Percentiles rank a stretch among this genome's conserved stretches.
phyloP scores from a whole-genome alignment of 92 coral and sea anemone genomes.

The Epizoanthus scotinus region DNA sequence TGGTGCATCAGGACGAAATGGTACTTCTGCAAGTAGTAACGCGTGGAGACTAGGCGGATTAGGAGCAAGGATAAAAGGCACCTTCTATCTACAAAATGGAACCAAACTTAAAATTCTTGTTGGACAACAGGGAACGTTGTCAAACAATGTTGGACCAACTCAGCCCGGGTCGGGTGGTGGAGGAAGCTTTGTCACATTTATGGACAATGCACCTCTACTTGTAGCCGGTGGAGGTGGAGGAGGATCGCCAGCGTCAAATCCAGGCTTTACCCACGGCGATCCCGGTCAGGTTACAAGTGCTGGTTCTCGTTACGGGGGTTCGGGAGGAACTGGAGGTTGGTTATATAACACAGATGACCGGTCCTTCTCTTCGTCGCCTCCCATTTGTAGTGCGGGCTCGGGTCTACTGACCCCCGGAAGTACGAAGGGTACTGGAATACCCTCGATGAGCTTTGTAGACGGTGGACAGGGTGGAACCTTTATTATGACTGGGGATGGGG shows the following conservation, averaged over 20 bases:
- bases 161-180: constrained; percentile 89
- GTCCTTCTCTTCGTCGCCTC: constrained; percentile 9
- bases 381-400: constrained; percentile 63
- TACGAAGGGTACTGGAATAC: neutral
- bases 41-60: constrained; percentile 71
- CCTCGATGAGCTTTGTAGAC: constrained; percentile 49
- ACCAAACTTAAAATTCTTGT: constrained; percentile 65
- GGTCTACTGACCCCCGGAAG: constrained; percentile 64
- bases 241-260: no score
- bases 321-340: constrained; percentile 57
- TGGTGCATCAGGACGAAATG: constrained; percentile 86
- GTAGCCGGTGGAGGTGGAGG: constrained; percentile 94
- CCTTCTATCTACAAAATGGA: constrained; percentile 51
- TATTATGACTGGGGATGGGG: constrained; percentile 56
- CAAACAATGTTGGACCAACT: neutral
- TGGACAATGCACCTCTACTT: constrained; percentile 60
- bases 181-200: constrained; percentile 72
- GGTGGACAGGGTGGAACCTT: constrained; percentile 61
- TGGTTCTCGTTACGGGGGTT: constrained; percentile 73
- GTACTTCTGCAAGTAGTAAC: constrained; percentile 26
- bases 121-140: constrained; percentile 67
- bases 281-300: constrained; percentile 69
- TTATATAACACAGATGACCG: constrained; percentile 38
- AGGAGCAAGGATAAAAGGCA: constrained; percentile 76
- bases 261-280: constrained; percentile 66